These are phyloP conservation scores for Cantharis rustica DNA, from an alignment of 2,888 invertebrate species.

Conservation along the genomic window DNA sequence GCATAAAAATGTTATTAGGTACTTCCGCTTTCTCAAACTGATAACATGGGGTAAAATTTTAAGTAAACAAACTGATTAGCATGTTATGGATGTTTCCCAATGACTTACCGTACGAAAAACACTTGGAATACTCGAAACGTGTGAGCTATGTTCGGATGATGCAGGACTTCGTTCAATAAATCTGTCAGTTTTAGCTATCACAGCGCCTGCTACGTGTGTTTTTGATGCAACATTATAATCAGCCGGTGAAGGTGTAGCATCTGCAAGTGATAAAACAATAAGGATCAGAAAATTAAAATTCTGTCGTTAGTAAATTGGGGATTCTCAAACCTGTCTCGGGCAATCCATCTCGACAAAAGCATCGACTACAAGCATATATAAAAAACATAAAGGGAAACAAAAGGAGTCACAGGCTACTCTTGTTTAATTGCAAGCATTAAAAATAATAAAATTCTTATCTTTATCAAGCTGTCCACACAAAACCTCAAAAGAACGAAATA, in stretches of 20 bases:
- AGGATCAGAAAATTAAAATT: background rate
- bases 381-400: background rate
- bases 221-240: constrained; percentile 59
- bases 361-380: background rate
- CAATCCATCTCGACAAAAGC: background rate
- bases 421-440: background rate
- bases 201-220: constrained; percentile 51
- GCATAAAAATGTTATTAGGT: background rate
- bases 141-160: constrained; percentile 41
- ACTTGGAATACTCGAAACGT: constrained; percentile 38
- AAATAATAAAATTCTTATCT: background rate
- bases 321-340: background rate
- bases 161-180: constrained; percentile 53
- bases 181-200: constrained; percentile 53
- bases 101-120: constrained; percentile 54
- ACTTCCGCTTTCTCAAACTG: background rate
- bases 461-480: background rate
- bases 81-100: background rate
- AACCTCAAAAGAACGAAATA: background rate
- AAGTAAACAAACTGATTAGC: background rate
- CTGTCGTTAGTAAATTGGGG: background rate
- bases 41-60: background rate
- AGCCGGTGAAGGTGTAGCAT: constrained; percentile 59
- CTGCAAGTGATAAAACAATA: background rate
- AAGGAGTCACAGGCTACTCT: background rate